These are phyloP conservation scores for Zosterops japonicus DNA, from an alignment of 2,113 vertebrate genomes.

Conservation along the genomic window DNA sequence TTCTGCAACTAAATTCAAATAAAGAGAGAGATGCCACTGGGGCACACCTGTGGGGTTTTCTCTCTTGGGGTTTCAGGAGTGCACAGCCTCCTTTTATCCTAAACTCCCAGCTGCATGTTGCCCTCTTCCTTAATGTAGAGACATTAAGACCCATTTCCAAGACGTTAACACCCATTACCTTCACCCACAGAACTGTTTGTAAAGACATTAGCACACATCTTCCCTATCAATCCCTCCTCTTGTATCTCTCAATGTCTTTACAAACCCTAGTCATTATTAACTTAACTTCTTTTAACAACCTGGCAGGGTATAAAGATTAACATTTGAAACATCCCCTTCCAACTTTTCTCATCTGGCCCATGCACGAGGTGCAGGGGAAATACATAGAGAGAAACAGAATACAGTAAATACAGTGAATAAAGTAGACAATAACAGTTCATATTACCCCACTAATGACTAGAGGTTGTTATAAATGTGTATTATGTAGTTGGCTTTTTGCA, in stretches of 20 bases:
- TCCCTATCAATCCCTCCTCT: background rate
- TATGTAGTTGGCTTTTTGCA: too few relatives aligned
- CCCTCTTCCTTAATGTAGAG: background rate
- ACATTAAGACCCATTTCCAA: background rate
- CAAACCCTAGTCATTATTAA: background rate
- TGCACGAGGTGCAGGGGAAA: background rate
- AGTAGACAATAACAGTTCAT: background rate
- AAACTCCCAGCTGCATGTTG: background rate
- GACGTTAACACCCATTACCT: too few relatives aligned
- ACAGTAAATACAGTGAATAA: background rate
- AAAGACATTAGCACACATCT: background rate
- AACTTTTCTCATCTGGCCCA: background rate
- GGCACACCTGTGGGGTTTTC: rapidly evolving
- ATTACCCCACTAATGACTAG: background rate
- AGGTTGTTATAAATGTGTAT: too few relatives aligned
- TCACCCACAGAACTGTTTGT: background rate
- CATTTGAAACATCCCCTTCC: background rate
- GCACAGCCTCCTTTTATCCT: background rate
- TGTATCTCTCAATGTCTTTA: background rate
- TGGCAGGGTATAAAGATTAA: background rate
- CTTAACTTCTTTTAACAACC: background rate
- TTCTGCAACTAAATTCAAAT: background rate
- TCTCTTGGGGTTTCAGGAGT: background rate
- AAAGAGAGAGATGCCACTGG: background rate
- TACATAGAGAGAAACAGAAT: too few relatives aligned